phyloP scores from a whole-genome alignment of 2,888 invertebrate genomes.

The Conomelus anceps region DNA sequence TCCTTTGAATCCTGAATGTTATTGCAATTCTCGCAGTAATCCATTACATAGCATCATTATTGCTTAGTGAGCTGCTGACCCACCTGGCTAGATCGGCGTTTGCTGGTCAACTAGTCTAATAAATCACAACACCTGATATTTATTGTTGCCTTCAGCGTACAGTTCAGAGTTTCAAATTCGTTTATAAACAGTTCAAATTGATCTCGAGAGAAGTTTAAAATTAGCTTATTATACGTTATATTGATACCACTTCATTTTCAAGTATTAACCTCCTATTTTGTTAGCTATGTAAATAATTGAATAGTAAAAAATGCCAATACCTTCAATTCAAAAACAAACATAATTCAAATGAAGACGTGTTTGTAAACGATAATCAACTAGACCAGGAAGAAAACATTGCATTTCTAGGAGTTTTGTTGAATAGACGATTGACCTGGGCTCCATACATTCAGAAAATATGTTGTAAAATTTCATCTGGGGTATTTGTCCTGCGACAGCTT shows the following conservation, averaged over 20 bases:
- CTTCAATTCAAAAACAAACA: too few species aligned
- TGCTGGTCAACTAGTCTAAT: background rate
- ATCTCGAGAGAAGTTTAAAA: background rate
- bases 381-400: too few species aligned
- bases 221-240: background rate
- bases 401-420: too few species aligned
- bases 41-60: background rate
- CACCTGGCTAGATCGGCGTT: background rate
- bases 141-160: background rate
- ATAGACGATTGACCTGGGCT: too few species aligned
- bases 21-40: background rate
- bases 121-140: background rate
- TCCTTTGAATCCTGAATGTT: background rate
- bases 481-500: too few species aligned
- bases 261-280: too few species aligned
- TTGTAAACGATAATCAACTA: too few species aligned
- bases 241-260: background rate
- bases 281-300: too few species aligned
- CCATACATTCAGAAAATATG: too few species aligned
- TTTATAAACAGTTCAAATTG: background rate
- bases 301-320: too few species aligned
- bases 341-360: too few species aligned
- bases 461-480: too few species aligned
- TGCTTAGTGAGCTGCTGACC: background rate
- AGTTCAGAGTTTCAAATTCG: background rate